Base-by-base conservation (phyloP, 2,113 vertebrate species). In the Calypte anna region DNA sequence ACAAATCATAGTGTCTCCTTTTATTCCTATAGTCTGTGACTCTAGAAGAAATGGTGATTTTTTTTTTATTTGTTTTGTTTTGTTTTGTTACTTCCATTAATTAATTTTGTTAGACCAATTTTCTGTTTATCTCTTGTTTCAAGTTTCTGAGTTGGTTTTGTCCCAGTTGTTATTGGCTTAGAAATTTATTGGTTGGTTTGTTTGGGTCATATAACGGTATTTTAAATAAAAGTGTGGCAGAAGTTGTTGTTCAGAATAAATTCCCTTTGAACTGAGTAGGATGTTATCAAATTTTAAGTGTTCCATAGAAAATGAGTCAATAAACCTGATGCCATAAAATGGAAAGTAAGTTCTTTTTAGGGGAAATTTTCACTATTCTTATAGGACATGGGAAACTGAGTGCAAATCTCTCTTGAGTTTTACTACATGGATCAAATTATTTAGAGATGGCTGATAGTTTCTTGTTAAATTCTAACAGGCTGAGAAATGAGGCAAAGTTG, bases 281-380 rank as follows among this genome's bases (percentile, higher is more conserved):
- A 48, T 63, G 75, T 48, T 91, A 81, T 75, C 74, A 91, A 70
- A 88, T 63, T 92, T 79, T 80, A 97, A 91, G 46, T 73, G 55
- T 93, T 90, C 84, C 74, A 38, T 77, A 80, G 84, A 67, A 97
- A 90, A 73, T 67, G 67, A 88, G 76, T 86, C 79, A 93, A 91
- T 94, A 95, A 91, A 86, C 43, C 24, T 33, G 38, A 74, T 95
- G 28, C 8, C 24, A 44, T 75, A 54, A 82, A 88, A 80, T 22
- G 82, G 46, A 54, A 82, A 82, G 30, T 10, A 91, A 77, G 53
- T 85, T 55, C 17, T 66, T 93, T 88, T 40, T 57, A 75, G 55
- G 44, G 48, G 7, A 28, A 77, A 28, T 70, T 90, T 91, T 95
- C 51, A 66, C 21, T 66, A 15, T 80, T 87, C 48, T 85, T 88